These are phyloP conservation scores for Lithobates pipiens DNA, from an alignment of 2,797 vertebrate genomes.

Conservation along the genomic window DNA sequence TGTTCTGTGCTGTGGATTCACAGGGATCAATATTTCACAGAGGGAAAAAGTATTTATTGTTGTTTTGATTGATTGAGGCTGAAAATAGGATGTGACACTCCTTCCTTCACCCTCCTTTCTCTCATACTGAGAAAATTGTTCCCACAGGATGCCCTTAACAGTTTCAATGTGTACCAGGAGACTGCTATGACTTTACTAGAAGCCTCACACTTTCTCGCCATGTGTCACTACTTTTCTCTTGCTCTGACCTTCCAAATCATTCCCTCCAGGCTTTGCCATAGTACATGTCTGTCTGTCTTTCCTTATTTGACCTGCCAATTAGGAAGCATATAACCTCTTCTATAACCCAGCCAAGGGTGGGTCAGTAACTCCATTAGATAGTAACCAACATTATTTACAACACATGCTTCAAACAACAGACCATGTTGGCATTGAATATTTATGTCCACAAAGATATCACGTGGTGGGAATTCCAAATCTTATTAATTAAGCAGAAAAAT, in stretches of 20 bases:
- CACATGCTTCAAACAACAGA: constrained; percentile 25
- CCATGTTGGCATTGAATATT: neutral
- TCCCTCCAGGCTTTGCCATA: constrained; percentile 39
- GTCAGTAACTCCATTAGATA: constrained; percentile 39
- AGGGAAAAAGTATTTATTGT: constrained; percentile 1
- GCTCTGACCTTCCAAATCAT: constrained; percentile 38
- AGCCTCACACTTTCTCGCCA: constrained; percentile 48
- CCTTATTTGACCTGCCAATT: constrained; percentile 49
- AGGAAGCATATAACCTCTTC: constrained; percentile 35
- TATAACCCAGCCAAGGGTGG: constrained; percentile 49
- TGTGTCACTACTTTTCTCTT: constrained; percentile 57
- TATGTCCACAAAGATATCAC: neutral
- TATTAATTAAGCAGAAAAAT: neutral
- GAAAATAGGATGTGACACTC: constrained; percentile 17
- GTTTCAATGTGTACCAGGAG: constrained; percentile 34
- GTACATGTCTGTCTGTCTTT: constrained; percentile 42
- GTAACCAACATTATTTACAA: constrained; percentile 27
- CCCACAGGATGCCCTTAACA: constrained; percentile 32
- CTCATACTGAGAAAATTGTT: constrained; percentile 29
- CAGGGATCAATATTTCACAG: neutral
- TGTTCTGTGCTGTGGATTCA: neutral
- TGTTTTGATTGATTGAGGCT: constrained; percentile 27
- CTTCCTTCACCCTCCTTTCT: constrained; percentile 2
- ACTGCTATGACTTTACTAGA: constrained; percentile 33
- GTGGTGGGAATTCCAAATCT: neutral